A percentile compares a stretch with the other conserved stretches of the same genome.
phyloP scores from a whole-genome alignment of 2,888 invertebrate species.

The Torymus texanus region DNA sequence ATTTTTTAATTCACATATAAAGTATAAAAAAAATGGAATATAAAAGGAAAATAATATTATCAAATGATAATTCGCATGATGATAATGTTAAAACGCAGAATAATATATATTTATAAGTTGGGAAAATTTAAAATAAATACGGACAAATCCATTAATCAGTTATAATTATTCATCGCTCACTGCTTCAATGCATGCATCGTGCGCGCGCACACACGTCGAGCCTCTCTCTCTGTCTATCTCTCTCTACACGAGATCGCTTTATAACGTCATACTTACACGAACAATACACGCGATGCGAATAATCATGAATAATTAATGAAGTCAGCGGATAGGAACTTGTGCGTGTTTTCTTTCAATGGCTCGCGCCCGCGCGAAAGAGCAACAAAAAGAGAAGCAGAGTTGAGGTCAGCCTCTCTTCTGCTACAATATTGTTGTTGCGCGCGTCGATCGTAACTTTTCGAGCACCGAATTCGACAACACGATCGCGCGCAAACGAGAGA shows the following conservation, averaged over 20 bases:
- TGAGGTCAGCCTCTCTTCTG: background rate
- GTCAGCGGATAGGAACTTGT: conserved; percentile 26
- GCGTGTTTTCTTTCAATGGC: conserved; percentile 11
- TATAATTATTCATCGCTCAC: conserved; percentile 49
- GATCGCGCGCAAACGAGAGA: background rate
- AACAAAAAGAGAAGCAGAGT: conserved; percentile 16
- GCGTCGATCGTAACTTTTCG: conserved; percentile 19
- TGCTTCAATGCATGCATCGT: background rate
- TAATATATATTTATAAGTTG: background rate
- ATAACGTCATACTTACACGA: conserved; percentile 39
- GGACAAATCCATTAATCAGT: conserved; percentile 55
- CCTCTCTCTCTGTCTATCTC: conserved; percentile 6
- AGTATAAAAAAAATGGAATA: too few species aligned
- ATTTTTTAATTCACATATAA: too few species aligned
- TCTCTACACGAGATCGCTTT: conserved; percentile 13
- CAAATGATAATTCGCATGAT: too few species aligned
- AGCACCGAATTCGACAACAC: conserved; percentile 13
- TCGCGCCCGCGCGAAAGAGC: conserved; percentile 15
- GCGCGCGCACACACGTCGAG: too few species aligned
- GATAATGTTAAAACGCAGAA: background rate
- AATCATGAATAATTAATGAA: conserved; percentile 56
- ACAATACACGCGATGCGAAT: conserved; percentile 51
- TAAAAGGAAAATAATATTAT: too few species aligned
- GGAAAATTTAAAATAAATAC: conserved; percentile 45
- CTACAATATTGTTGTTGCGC: conserved; percentile 13